These are phyloP conservation scores for Aromia moschata DNA, from an alignment of 2,888 invertebrate genomes.

Conservation along the genomic window DNA sequence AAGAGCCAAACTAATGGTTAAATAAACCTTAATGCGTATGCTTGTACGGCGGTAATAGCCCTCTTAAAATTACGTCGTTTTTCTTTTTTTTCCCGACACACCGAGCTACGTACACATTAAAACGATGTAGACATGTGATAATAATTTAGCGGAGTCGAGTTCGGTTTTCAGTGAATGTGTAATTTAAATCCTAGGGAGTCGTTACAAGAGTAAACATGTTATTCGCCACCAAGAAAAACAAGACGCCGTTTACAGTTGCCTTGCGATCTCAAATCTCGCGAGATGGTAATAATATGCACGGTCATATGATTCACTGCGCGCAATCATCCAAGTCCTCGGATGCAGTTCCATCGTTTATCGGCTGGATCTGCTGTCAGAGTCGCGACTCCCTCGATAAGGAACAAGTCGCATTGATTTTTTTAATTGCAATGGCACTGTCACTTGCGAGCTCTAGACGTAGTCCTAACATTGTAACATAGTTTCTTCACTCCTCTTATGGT, in stretches of 20 bases:
- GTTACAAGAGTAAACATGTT: constrained; percentile 30
- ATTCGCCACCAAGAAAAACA: constrained; percentile 24
- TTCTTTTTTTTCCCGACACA: constrained; percentile 9
- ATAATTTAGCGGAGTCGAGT: constrained; percentile 28
- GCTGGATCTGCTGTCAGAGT: constrained; percentile 2
- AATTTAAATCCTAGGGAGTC: constrained; percentile 25
- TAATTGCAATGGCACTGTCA: too few species aligned
- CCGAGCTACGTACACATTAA: constrained; percentile 10
- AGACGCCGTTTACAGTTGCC: constrained; percentile 37
- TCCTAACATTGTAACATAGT: too few species aligned
- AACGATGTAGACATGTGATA: constrained; percentile 19
- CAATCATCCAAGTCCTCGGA: constrained; percentile 17
- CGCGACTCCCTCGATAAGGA: too few species aligned
- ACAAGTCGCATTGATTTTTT: too few species aligned
- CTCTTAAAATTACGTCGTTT: constrained; percentile 9
- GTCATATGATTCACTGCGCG: constrained; percentile 17
- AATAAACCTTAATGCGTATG: constrained; percentile 11
- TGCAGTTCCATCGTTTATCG: constrained; percentile 9
- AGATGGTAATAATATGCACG: constrained; percentile 36
- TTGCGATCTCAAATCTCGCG: constrained; percentile 39
- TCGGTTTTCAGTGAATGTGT: constrained; percentile 29
- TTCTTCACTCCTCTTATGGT: too few species aligned
- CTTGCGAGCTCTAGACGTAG: too few species aligned
- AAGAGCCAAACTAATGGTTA: constrained; percentile 9
- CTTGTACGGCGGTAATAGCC: constrained; percentile 5